phyloP scores from a whole-genome alignment of 2,797 vertebrate species.

The Otus scops region DNA sequence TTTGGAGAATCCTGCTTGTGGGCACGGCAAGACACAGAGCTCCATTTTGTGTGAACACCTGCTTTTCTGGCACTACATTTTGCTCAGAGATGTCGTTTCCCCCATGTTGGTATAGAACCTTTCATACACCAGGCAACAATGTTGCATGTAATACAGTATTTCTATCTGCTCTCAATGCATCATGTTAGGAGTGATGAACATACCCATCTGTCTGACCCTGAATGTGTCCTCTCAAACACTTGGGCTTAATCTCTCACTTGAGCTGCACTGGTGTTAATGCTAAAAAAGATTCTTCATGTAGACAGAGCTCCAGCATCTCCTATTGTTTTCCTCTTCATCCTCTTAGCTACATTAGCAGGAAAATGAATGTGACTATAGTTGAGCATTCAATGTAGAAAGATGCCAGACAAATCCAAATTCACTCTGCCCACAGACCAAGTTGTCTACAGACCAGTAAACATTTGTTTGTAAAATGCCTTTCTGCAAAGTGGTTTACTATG shows the following conservation, averaged over 20 bases:
- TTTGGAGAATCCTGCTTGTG: neutral
- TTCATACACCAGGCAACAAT: neutral
- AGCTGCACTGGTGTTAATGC: neutral
- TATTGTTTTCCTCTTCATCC: neutral
- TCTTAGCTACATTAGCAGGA: neutral
- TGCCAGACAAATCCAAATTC: neutral
- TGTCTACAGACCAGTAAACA: neutral
- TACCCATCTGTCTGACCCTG: neutral
- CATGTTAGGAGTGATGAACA: neutral
- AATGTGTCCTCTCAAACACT: neutral
- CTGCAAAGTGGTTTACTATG: neutral
- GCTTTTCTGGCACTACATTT: neutral
- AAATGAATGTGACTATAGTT: neutral
- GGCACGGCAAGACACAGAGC: neutral
- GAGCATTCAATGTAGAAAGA: neutral
- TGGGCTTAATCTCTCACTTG: neutral
- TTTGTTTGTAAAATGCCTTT: neutral
- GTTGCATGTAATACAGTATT: neutral
- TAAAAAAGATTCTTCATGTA: neutral
- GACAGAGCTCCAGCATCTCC: neutral
- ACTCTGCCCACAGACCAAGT: neutral
- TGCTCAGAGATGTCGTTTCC: neutral
- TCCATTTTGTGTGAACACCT: neutral
- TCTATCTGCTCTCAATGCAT: neutral
- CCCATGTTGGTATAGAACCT: neutral